phyloP scores from a whole-genome alignment of 1,140 invertebrate species.

The Paracyclopina nana region DNA sequence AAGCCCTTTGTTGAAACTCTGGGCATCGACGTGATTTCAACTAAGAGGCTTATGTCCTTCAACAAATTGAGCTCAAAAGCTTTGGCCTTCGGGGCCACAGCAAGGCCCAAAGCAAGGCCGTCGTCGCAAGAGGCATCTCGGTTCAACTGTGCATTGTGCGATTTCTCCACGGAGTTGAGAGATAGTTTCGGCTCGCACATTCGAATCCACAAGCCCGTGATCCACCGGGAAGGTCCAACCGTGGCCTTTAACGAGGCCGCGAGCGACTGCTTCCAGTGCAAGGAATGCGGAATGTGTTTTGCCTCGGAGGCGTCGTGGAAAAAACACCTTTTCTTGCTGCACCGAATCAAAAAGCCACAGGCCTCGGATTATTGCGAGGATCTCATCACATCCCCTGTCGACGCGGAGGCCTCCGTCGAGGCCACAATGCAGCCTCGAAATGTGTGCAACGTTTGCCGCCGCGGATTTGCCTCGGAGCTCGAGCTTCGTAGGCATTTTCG shows the following conservation, averaged over 20 bases:
- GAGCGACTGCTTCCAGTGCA: not conserved
- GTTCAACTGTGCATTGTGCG: not conserved
- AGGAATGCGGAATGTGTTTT: not conserved
- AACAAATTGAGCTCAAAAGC: not conserved
- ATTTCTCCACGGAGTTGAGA: not conserved
- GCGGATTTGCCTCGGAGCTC: not conserved
- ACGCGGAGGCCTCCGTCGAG: not conserved
- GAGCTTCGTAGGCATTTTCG: not conserved
- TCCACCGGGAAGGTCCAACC: too few relatives aligned
- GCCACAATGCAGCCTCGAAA: not conserved
- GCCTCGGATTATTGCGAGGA: not conserved
- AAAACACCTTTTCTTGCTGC: not conserved
- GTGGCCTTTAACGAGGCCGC: not conserved
- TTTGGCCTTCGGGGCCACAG: not conserved
- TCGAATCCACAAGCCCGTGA: not conserved
- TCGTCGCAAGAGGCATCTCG: not conserved
- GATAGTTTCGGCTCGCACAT: not conserved
- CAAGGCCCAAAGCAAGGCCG: not conserved
- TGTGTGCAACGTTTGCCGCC: not conserved
- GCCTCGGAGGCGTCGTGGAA: not conserved
- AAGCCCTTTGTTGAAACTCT: not conserved
- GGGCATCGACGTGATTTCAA: not conserved
- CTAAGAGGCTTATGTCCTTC: not conserved
- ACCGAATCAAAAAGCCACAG: not conserved
- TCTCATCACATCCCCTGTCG: not conserved